A percentile compares a stretch with the other conserved stretches of the same genome.
phyloP scores from a whole-genome alignment of 2,888 invertebrate genomes.

The Plagodis pulveraria region DNA sequence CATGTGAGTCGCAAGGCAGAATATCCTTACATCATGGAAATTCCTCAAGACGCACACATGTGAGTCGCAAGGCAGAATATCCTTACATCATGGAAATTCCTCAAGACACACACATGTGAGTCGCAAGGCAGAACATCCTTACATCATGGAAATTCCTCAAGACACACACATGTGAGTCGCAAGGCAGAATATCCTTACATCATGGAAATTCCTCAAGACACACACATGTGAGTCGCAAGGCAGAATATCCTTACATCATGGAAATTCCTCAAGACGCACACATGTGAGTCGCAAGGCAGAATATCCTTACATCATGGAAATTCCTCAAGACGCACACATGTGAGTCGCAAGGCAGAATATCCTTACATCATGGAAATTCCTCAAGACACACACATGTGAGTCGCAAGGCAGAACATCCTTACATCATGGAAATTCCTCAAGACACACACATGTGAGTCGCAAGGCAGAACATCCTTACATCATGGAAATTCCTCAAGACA shows the following conservation, averaged over 20 bases:
- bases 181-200: conserved; percentile 4
- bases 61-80: background rate
- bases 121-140: conserved; percentile 3
- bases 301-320: conserved; percentile 2
- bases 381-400: conserved; percentile 1
- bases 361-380: conserved; percentile 1
- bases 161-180: background rate
- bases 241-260: conserved; percentile 3
- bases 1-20: background rate
- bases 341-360: background rate
- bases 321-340: conserved; percentile 3
- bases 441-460: background rate
- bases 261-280: conserved; percentile 1
- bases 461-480: conserved; percentile 3
- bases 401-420: conserved; percentile 3
- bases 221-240: conserved; percentile 1
- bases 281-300: background rate
- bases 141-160: background rate
- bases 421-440: background rate
- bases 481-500: background rate
- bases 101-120: conserved; percentile 1
- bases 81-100: conserved; percentile 1
- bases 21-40: conserved; percentile 2
- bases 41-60: conserved; percentile 3
- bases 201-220: background rate